These are phyloP conservation scores for Pterophyllum scalare DNA, from an alignment of 2,113 vertebrate genomes.

Conservation along the genomic window DNA sequence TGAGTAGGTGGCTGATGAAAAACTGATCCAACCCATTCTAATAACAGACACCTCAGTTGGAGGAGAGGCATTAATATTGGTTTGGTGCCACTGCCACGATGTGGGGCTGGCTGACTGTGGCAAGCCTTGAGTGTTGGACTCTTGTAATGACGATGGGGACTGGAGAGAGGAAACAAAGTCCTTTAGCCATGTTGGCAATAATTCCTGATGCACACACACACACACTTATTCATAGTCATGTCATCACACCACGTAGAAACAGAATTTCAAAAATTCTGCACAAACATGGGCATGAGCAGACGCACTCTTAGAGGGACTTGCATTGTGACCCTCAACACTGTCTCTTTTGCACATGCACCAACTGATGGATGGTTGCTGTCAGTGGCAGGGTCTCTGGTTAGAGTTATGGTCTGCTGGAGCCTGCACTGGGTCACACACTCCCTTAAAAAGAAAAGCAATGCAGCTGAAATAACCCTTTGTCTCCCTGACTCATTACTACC, in stretches of 20 bases:
- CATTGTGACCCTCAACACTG: not conserved
- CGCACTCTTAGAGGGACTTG: not conserved
- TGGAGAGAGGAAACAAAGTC: too few relatives aligned
- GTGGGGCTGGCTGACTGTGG: too few relatives aligned
- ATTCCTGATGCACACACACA: too few relatives aligned
- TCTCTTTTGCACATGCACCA: constrained; percentile 16
- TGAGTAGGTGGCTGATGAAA: too few relatives aligned
- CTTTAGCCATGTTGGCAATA: too few relatives aligned
- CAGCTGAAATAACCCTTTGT: constrained; percentile 64
- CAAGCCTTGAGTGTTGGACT: too few relatives aligned
- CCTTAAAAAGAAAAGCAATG: constrained; percentile 49
- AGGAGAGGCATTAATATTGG: too few relatives aligned
- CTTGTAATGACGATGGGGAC: too few relatives aligned
- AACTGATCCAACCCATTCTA: too few relatives aligned
- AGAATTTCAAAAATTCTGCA: constrained; percentile 8
- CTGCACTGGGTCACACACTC: constrained; percentile 51
- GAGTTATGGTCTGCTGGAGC: constrained; percentile 60
- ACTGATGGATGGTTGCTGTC: constrained; percentile 63
- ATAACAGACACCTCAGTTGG: too few relatives aligned
- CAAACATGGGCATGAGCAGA: not conserved
- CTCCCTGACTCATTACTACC: constrained; percentile 28
- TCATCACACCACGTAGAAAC: not conserved
- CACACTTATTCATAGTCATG: too few relatives aligned
- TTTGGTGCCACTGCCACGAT: too few relatives aligned
- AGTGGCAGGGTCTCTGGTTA: constrained; percentile 37